Base-by-base conservation (phyloP, 2,113 vertebrate species). In the Physeter macrocephalus region DNA sequence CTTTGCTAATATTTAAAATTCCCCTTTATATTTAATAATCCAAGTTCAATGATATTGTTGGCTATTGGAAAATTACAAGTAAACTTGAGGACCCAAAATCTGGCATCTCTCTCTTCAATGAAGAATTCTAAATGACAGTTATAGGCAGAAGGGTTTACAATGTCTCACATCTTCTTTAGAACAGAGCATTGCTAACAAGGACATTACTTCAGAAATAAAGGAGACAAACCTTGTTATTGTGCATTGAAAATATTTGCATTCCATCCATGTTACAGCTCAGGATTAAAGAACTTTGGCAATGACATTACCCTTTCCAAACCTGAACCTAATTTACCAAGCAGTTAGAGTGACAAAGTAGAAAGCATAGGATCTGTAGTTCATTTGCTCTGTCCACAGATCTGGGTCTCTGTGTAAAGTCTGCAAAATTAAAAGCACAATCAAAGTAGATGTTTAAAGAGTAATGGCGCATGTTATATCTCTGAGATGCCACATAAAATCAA, bases 351-450 rank as follows among this genome's bases (percentile, higher is more conserved):
- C 36, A 86, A 95, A 93, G 83, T 61, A 72, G 81, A 95, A 86
- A 95, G 92, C 36, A 74, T 39, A 92, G 43, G 46, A 83, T 94
- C 41, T 95, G 34, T 67, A 96, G 69, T 94, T 93, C 18, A 71
- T 80, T 94, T 96, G 41, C 36, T 91, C 57, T 94, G 85, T 96
- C 82, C 95, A 96, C 67, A 97, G 85, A 97, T 93, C 77, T 86
- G 23, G 18, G 75, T 72, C 36, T 95, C 39, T 96, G 59, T 85
- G 93, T 81, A 95, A 97, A 97, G 67, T 75, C n/a, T 96, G 57
- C 59, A 96, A 97, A 96, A 92, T 91, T 97, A 95, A 95, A 91
- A 95, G 74, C 61, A 90, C 93, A 97, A 96, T 95, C 97, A 96
- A 94, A 95, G 43, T 88, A 97, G 94, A 84, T 94, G 49, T 93